A percentile compares a stretch with the other conserved stretches of the same genome.
phyloP scores from a whole-genome alignment of 2,888 invertebrate genomes.

The Dastarcus helophoroides region DNA sequence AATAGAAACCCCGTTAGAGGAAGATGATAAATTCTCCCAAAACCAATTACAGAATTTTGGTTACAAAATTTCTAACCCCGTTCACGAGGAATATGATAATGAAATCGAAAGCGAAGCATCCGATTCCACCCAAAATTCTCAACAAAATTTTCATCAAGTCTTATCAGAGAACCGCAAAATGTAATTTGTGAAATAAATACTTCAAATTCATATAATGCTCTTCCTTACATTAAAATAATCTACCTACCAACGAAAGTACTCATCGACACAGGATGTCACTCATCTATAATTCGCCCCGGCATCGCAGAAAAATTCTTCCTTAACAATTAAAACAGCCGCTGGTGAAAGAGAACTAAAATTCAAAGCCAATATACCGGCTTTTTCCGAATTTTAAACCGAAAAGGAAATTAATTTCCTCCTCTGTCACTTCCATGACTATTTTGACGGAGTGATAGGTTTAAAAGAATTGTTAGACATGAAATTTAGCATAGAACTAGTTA shows the following conservation, averaged over 20 bases:
- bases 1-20: too few species aligned
- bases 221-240: conserved; percentile 3
- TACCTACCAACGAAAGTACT: conserved; percentile 3
- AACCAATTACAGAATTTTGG: too few species aligned
- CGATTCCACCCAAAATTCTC: too few species aligned
- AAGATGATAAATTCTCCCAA: too few species aligned
- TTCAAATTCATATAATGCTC: neutral
- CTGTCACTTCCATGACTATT: conserved; percentile 8
- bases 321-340: neutral
- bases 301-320: conserved; percentile 3
- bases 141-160: too few species aligned
- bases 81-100: too few species aligned
- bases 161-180: too few species aligned
- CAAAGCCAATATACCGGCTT: conserved; percentile 3
- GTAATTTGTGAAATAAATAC: conserved; percentile 2
- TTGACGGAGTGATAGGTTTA: conserved; percentile 9
- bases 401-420: neutral
- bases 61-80: too few species aligned
- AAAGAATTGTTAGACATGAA: conserved; percentile 7
- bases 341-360: conserved; percentile 2
- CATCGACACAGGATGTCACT: conserved; percentile 1
- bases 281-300: neutral
- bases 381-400: neutral
- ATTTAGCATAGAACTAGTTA: conserved; percentile 6
- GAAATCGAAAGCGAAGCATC: too few species aligned